Percentiles rank a stretch among this genome's conserved stretches.
phyloP scores from a whole-genome alignment of 2,797 vertebrate species.

The Falco novaeseelandiae region DNA sequence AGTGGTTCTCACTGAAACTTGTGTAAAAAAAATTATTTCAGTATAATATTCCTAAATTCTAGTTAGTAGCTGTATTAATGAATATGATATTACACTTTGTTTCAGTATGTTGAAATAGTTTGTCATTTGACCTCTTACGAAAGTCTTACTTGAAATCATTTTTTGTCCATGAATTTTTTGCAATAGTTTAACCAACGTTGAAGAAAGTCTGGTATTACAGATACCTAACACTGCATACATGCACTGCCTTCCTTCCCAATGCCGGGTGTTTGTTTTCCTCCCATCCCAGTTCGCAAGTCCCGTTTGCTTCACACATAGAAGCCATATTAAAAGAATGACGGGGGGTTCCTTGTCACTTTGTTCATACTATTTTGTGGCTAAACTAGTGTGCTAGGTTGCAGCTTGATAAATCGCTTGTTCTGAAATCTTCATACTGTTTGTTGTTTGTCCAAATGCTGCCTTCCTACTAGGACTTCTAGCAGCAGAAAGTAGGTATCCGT shows the following conservation, averaged over 20 bases:
- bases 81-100: neutral
- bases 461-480: conserved; percentile 93
- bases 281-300: neutral
- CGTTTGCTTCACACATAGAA: neutral
- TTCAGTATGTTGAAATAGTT: neutral
- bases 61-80: neutral
- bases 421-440: conserved; percentile 82
- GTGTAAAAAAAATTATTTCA: neutral
- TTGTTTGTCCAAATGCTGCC: conserved; percentile 91
- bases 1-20: neutral
- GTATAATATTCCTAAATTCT: neutral
- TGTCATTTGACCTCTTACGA: neutral
- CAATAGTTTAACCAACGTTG: neutral
- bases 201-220: neutral
- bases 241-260: neutral
- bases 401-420: conserved; percentile 76
- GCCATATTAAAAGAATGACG: neutral
- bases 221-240: neutral
- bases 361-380: conserved; percentile 61
- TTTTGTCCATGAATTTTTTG: neutral
- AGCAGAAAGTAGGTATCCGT: conserved; percentile 98
- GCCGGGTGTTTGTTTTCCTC: neutral
- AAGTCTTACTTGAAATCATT: neutral
- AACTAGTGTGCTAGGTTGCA: conserved; percentile 64
- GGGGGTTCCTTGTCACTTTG: neutral